These are phyloP conservation scores for Leucoraja erinaceus DNA, from an alignment of 2,113 vertebrate genomes.

Conservation along the genomic window DNA sequence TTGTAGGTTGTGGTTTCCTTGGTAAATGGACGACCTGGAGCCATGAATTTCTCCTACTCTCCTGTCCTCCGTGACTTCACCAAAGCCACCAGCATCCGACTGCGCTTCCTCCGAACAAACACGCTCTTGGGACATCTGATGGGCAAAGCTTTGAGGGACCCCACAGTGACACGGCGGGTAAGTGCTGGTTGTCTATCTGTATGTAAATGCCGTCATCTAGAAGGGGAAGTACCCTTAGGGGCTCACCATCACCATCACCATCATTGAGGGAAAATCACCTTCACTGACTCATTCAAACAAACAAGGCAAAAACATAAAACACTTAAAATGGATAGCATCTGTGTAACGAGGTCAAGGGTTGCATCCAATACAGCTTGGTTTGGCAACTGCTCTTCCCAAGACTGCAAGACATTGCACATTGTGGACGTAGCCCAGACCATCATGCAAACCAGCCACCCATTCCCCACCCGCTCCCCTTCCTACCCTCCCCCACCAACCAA, in stretches of 20 bases:
- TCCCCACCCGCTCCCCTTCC: no score
- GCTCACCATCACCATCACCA: background rate
- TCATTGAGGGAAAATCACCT: background rate
- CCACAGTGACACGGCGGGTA: conserved; percentile 94
- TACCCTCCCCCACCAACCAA: no score
- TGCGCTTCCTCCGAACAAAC: conserved; percentile 91
- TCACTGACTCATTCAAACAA: background rate
- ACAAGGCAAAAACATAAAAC: no score
- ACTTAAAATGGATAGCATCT: no score
- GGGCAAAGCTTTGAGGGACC: conserved; percentile 89
- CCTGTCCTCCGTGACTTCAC: conserved; percentile 88
- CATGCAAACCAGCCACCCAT: no score
- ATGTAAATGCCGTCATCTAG: background rate
- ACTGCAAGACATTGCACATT: no score
- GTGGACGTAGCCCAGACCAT: no score
- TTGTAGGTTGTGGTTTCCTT: conserved; percentile 84
- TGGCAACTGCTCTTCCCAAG: no score
- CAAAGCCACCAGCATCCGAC: conserved; percentile 87
- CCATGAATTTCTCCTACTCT: conserved; percentile 94
- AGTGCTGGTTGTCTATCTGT: conserved; percentile 42
- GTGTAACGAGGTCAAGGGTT: no score
- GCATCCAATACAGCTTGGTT: no score
- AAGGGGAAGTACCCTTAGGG: background rate
- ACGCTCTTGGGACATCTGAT: conserved; percentile 92
- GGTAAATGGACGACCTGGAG: conserved; percentile 88